phyloP scores from a whole-genome alignment of 2,113 vertebrate species.

The Osmerus eperlanus region DNA sequence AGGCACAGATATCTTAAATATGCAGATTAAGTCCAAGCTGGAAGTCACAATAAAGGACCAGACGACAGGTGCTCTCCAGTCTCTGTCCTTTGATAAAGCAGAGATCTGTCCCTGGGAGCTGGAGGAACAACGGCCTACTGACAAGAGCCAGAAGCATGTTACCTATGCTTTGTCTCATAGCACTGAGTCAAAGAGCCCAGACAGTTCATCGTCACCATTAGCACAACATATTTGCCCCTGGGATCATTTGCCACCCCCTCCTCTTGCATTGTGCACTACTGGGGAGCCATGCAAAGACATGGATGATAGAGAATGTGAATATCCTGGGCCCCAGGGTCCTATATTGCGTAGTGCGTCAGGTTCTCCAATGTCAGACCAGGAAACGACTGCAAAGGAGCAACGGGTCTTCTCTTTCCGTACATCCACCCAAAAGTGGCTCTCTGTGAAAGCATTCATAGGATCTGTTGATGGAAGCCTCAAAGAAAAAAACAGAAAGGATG shows the following conservation, averaged over 20 bases:
- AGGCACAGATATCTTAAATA: slow-evolving; percentile 39
- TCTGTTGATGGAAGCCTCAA: slow-evolving; percentile 50
- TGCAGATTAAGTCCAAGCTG: slow-evolving; percentile 37
- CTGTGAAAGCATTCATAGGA: slow-evolving; percentile 59
- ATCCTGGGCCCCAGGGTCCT: slow-evolving; percentile 42
- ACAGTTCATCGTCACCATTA: slow-evolving; percentile 32
- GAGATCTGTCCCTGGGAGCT: slow-evolving; percentile 69
- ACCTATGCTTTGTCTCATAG: slow-evolving; percentile 72
- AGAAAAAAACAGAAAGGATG: slow-evolving; percentile 42
- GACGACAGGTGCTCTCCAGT: slow-evolving; percentile 56
- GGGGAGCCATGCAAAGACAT: slow-evolving; percentile 23
- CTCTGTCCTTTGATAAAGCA: slow-evolving; percentile 58
- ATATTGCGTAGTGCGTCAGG: slow-evolving; percentile 69
- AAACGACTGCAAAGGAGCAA: slow-evolving; percentile 55
- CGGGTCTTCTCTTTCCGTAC: slow-evolving; percentile 65
- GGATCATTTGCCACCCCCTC: slow-evolving; percentile 54
- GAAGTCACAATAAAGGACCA: slow-evolving; percentile 60
- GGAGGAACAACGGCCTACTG: slow-evolving; percentile 29
- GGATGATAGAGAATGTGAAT: slow-evolving; percentile 43
- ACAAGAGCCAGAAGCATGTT: slow-evolving; percentile 72
- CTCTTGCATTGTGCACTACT: slow-evolving; percentile 32
- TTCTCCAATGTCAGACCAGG: slow-evolving; percentile 51
- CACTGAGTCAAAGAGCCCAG: slow-evolving; percentile 24
- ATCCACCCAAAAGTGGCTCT: slow-evolving; percentile 57
- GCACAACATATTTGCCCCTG: slow-evolving; percentile 64